Base-by-base conservation (phyloP, 2,888 invertebrate genomes). In the Hyppa rectilinea region DNA sequence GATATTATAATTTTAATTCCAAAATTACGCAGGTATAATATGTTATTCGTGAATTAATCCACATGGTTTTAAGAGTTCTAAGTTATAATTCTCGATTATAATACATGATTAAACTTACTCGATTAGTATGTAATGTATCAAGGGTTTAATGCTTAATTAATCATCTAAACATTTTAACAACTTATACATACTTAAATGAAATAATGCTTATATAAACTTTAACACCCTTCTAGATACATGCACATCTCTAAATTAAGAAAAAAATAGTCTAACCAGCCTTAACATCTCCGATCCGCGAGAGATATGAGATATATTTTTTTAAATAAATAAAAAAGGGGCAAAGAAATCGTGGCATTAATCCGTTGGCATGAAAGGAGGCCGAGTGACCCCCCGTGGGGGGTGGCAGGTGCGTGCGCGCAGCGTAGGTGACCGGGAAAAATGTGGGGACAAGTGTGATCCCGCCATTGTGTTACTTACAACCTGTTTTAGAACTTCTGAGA, bases 321-420 rank as follows among this genome's bases (percentile, higher is more conserved):
- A 87, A 86, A 84, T 84, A 77, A 68, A 43, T 67, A 81, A 86
- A 87, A 87, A 87, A 85, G 75, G 68, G 86, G 87, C 85, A 86
- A 88, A 90, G 87, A 66, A 71, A 80, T 73, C 86, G 87, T 89
- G 88, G 90, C 91, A 92, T 94, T 94, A 94, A 94, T 94, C 93
- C 93, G 92, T 91, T 91, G 93, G 90, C 85, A 71, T 85, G 81
- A 85, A 85, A 87, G 87, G 87, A 90, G 88, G 85, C 89, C 87
- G 88, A 86, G 89, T 82, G 87, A 82, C 81, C 91, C 83, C 93
- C 72, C 91, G 90, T 78, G 89, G 94, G 94, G 92, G 89, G 85
- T 88, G 93, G 93, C 94, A 94, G 94, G 94, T 94, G 94, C 90
- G 90, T 87, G 88, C 80, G 87, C 87, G 87, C 88, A 83, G 85